Base-by-base conservation (phyloP, 2,888 invertebrate genomes). In the Calameuta idolon region DNA sequence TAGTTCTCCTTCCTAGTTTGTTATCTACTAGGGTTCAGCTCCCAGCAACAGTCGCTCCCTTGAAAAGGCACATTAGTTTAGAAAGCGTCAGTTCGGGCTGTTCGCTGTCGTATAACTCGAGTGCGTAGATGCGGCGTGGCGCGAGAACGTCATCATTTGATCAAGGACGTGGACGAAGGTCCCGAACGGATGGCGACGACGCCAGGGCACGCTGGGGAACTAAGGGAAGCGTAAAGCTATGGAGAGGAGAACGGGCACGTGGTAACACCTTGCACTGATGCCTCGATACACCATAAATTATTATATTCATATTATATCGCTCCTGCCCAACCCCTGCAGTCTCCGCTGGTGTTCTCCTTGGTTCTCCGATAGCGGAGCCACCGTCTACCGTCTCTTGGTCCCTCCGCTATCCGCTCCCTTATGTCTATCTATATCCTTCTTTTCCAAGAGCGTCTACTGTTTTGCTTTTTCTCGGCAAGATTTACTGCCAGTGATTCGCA, bases 261-360 rank as follows among this genome's bases (percentile, higher is more conserved):
- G 87, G 88, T 78, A 85, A 88, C 88, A 88, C 86, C 88, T 88
- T 87, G 88, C 87, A 79, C 84, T 86, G 88, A 88, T 88, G 84
- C 82, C 87, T 83, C 87, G 86, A 88, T 88, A 88, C 87, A 86
- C 86, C 85, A 85, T 88, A 87, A 88, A 88, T 88, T 87, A 87
- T 88, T 86, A 82, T 86, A 86, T 86, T 88, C 86, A 85, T 85
- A 87, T 87, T 84, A 85, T 85, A 86, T 83, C 79, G 81, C 71
- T 71, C 71, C 71, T 71, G 2, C 11, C 71, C 31, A 71, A 71
- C 71, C 33, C 71, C 71, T 71, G 23, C 15, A 71, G 71, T 34
- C 77, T 77, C 77, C 77, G 79, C 78, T 73, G 74, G 78, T 37
- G 76, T 37, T 37, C 75, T 76, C 31, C 78, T 34, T 33, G 33